Base-by-base conservation (phyloP, 30 jellyfish, hydroid and myxozoan genomes). In the Rhopilema esculentum region DNA sequence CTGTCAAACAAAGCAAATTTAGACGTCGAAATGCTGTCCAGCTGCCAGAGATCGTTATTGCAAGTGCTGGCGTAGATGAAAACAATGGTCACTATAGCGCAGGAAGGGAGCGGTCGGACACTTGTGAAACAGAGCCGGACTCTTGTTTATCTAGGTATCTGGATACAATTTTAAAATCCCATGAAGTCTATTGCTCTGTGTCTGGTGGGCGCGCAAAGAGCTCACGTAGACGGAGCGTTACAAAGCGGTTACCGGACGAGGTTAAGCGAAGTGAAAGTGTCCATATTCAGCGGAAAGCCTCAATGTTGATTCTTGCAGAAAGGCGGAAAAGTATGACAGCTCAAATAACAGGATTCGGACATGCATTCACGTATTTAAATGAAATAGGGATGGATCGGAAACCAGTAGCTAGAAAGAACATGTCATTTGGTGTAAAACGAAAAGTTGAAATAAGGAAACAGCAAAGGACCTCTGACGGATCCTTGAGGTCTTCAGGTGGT, bases 271-370 rank as follows among this genome's bases (percentile, higher is more conserved):
- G 91, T 51, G 93, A 82, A 63, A 80, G 91, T 70, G 86, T 89
- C 27, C 90, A 89, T 64, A 79, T 92, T 69, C 98, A 92, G 65
- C 91, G 97, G 28, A 80, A 92, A 49, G 97, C 98, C 23, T 87
- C 98, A 0, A 77, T 92, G 93, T 82, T 82, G 88, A 87, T 92
- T 70, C 77, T 92, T 21, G 91, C 90, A 12, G 98, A 87, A 73
- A 89, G 89, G 24, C 94, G 92, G 57, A 81, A 75, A 70, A 92
- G 98, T 80, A 71, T 92, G 91, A 92, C 97, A 83, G 76, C 83
- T n/a, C 92, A 84, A 31, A 70, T 84, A 31, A 77, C 92, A 0
- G 92, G 92, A 31, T 84, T 84, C 75, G 87, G 92, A 40, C 86
- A 84, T 24, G 29, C 83, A 18, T 72, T 84, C 27, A 50, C 87